Base-by-base conservation (phyloP, 2,888 invertebrate genomes). In the Diaprepes abbreviatus region DNA sequence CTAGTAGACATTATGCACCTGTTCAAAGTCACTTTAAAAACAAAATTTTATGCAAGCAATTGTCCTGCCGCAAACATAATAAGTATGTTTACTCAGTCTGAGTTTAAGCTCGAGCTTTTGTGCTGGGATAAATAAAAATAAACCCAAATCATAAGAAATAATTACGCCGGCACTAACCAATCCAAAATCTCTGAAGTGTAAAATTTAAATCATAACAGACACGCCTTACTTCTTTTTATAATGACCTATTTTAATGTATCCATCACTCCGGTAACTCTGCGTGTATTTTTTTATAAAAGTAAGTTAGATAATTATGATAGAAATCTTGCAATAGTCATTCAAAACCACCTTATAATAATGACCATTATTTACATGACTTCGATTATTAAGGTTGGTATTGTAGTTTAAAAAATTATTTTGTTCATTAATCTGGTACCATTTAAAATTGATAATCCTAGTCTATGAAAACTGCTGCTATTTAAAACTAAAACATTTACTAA, bases 301-400 rank as follows among this genome's bases (percentile, higher is more conserved):
- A 10, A 50, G 28, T 50, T 28, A 28, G 28, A 50, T 28, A 10
- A 24, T 24, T 38, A 28, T 28, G 16, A 50, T 50, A 28, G 28
- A 28, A 31, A 45, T 45, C 45, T 21, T 6, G 12, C 12, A 28
- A 28, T 3, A 50, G 28, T 50, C 21, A 50, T 31, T 50, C 16
- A 0, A 50, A 50, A 50, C 28, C 16, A 28, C 48, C 9, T 50
- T 50, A 28, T 14, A 45, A 48, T 48, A 2, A 9, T 50, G 2
- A n/a, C n/a, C n/a, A n/a, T 31, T 50, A 16, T 28, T 50, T 31
- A 21, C 48, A 3, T 50, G 48, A 50, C 24, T 50, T 50, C n/a
- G 4, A 9, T 28, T 16, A 1, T 50, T 50, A 50, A 50, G 48
- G 48, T 3, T 50, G 48, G 48, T 12, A 12, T 24, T 9, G 6